Evolutionary conservation across 2,113 vertebrate genomes (phyloP), one percentile per base, ranked within the genome.

Genomic region (Lophius piscatorius): DNA sequence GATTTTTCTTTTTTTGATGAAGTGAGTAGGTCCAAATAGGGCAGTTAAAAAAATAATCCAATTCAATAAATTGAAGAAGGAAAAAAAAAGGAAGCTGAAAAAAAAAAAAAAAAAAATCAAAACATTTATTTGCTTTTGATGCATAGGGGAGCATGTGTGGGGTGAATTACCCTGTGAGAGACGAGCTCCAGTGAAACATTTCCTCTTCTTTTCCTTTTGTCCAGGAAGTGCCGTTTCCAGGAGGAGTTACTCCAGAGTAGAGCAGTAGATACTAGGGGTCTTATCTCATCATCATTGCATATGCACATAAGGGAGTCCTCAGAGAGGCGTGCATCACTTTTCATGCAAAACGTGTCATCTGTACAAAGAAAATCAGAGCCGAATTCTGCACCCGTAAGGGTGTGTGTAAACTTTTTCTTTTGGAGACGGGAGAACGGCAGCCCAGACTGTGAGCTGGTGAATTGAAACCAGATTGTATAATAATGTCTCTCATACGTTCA

Each of bases 191-290:
- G 44, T 59, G 39, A 31, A 60, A 60, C 31, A 16, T 16, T 41
- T 60, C 48, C 10, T 84, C 63, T 66, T 77, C 44, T 61, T 70
- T 44, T 63, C 40, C 24, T 72, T 68, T 39, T 21, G 64, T 69
- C 48, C 51, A 31, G 42, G 62, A 74, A 52, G 39, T 51, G 35
- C 18, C 0, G 29, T 20, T 63, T 55, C 24, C 58, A 64, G 63
- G 18, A 22, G 13, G 4, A n/a, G 44, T 51, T 28, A 35, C 39
- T 64, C 31, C 42, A 34, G 31, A 71, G 23, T 61, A 69, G 21
- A 50, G 38, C 20, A 13, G 31, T 18, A 74, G 52, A 49, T 11
- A 39, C 16, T 12, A 23, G 13, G 29, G 29, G 6, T 31, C 29
- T 31, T 3, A 10, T 31, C 11, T n/a, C 11, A 10, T 31, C 3